These are phyloP conservation scores for Platanista minor DNA, from an alignment of 2,113 vertebrate species.

Conservation along the genomic window DNA sequence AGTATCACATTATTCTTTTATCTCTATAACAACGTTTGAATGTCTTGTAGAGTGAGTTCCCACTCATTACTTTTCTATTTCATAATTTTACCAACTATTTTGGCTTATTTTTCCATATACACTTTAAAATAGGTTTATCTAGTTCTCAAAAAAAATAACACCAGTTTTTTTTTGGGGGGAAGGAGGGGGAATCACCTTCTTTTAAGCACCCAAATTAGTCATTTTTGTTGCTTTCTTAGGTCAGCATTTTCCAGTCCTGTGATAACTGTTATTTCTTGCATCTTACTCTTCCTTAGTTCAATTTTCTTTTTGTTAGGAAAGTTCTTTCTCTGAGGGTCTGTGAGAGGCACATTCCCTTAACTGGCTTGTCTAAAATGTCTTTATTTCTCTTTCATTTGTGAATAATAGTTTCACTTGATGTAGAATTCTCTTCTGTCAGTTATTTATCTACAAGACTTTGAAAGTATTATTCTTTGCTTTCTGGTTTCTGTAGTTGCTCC, in stretches of 20 bases:
- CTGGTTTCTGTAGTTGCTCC: not conserved
- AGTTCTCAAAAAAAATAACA: not conserved
- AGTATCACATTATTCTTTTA: not conserved
- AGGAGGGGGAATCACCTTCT: not conserved
- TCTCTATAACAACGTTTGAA: not conserved
- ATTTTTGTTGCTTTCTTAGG: not conserved
- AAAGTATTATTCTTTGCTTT: not conserved
- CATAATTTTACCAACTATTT: not conserved
- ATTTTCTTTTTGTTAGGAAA: not conserved
- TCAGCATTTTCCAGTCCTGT: not conserved
- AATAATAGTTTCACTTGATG: not conserved
- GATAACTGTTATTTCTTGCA: not conserved
- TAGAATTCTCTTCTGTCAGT: not conserved
- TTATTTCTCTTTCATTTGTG: slow-evolving; percentile 7
- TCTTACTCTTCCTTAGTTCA: not conserved
- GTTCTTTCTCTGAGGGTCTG: not conserved
- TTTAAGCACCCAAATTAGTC: not conserved
- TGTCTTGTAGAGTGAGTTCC: not conserved
- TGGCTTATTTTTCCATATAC: not conserved
- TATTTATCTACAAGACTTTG: not conserved
- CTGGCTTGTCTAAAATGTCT: not conserved
- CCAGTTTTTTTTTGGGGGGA: not conserved
- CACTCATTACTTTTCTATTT: not conserved
- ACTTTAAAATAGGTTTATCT: not conserved
- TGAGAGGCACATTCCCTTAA: not conserved